Evolutionary conservation across 2,797 vertebrate species (phyloP).

Genomic region (Tapera naevia): DNA sequence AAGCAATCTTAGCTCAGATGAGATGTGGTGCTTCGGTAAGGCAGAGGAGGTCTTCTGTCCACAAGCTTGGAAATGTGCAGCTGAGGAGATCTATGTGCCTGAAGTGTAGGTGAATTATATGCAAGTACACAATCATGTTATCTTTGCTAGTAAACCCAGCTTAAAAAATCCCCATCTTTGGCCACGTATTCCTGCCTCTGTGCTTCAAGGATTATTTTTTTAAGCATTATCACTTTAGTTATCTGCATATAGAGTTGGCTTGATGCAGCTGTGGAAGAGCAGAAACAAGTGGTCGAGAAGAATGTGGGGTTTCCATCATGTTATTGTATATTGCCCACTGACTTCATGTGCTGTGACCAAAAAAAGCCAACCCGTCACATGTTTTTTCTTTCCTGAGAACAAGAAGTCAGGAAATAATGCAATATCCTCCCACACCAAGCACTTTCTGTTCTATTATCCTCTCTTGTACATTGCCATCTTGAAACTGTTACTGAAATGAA

Average conservation of each 20-base stretch:
- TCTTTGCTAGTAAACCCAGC: neutral
- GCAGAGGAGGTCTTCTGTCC: neutral
- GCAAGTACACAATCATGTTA: neutral
- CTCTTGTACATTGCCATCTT: neutral
- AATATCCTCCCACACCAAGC: constrained; percentile 24
- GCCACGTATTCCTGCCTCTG: neutral
- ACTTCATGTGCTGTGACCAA: neutral
- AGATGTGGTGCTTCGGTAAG: neutral
- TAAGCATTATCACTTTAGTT: neutral
- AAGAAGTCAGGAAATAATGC: constrained; percentile 27
- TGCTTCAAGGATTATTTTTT: neutral
- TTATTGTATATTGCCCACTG: neutral
- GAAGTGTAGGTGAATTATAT: neutral
- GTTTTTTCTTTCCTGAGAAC: constrained; percentile 20
- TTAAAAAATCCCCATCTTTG: neutral
- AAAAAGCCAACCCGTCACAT: neutral
- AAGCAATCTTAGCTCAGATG: neutral
- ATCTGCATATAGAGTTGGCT: neutral
- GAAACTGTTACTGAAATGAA: neutral
- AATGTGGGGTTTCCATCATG: neutral
- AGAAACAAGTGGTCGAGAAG: neutral
- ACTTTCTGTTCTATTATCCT: neutral
- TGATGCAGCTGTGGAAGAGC: neutral
- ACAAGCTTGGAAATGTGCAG: neutral
- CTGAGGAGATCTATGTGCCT: neutral